Conservation (phyloP, 2,113 vertebrate species). For the Vidua macroura region DNA sequence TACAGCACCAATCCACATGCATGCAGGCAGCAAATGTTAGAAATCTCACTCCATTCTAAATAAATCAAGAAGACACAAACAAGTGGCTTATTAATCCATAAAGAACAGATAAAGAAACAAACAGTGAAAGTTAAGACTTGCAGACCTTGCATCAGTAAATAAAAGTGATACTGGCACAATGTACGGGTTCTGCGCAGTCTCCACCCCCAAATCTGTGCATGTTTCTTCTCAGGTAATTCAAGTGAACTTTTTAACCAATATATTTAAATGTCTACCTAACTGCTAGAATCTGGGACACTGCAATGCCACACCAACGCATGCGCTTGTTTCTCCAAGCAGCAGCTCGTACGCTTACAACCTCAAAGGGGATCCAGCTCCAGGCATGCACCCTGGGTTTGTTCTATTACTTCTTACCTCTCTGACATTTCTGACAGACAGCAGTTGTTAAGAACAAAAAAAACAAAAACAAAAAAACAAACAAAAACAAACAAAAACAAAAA, state of each 20-base stretch:
- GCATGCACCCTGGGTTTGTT: conserved; percentile 73
- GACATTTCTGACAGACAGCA: conserved; percentile 81
- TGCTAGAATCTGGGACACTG: conserved; percentile 52
- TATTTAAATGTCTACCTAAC: not conserved
- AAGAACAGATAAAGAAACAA: conserved; percentile 40
- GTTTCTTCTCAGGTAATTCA: conserved; percentile 43
- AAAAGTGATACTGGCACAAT: conserved; percentile 15
- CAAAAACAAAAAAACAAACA: conserved; percentile 43
- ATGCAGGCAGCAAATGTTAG: conserved; percentile 68
- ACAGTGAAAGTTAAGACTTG: conserved; percentile 57
- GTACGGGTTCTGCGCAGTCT: not conserved
- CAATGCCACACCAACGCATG: conserved; percentile 75
- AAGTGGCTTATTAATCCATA: conserved; percentile 50
- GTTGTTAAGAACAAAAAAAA: conserved; percentile 76
- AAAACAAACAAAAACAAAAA: not conserved
- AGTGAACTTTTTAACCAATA: conserved; percentile 11
- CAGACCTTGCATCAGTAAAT: conserved; percentile 52
- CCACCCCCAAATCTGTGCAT: conserved; percentile 19
- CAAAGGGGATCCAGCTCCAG: conserved; percentile 58
- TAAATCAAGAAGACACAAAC: conserved; percentile 37
- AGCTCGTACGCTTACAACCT: conserved; percentile 56
- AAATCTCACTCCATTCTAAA: conserved; percentile 51
- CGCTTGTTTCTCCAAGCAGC: conserved; percentile 60
- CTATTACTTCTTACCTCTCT: conserved; percentile 79
- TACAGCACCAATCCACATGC: conserved; percentile 70